Evolutionary conservation across 2,113 vertebrate genomes (phyloP).

Genomic region (Noctilio leporinus): DNA sequence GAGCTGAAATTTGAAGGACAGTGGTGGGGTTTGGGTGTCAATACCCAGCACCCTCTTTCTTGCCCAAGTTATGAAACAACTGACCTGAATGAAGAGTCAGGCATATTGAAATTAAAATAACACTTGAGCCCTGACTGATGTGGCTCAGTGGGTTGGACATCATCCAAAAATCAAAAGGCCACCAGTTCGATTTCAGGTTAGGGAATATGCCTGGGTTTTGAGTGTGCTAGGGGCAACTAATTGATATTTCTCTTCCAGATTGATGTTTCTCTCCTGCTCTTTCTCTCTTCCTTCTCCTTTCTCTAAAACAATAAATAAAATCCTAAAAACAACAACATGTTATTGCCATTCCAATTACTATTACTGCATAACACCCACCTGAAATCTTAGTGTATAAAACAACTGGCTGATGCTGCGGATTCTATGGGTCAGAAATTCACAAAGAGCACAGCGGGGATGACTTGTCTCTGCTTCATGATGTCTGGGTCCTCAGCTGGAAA

Average conservation of each 20-base stretch:
- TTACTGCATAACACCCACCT: neutral
- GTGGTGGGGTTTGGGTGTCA: neutral
- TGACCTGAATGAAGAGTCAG: neutral
- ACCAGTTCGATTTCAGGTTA: too few species aligned
- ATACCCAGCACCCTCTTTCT: neutral
- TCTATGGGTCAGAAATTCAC: neutral
- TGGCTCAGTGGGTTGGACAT: too few species aligned
- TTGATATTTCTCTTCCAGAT: too few species aligned
- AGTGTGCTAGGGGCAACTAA: too few species aligned
- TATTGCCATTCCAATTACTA: neutral
- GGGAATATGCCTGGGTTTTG: too few species aligned
- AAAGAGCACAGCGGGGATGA: neutral
- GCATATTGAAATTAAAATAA: neutral
- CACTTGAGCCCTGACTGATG: neutral
- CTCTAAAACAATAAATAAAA: too few species aligned
- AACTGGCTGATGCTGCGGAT: neutral
- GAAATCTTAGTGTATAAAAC: neutral
- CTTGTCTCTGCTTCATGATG: neutral
- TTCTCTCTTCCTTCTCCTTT: too few species aligned
- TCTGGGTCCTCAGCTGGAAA: neutral
- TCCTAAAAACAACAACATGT: neutral
- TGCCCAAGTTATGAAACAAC: neutral
- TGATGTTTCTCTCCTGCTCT: too few species aligned
- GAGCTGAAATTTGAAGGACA: neutral
- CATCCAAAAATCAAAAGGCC: too few species aligned